phyloP scores from a whole-genome alignment of 2,113 vertebrate genomes.

The Periophthalmodon schlosseri region DNA sequence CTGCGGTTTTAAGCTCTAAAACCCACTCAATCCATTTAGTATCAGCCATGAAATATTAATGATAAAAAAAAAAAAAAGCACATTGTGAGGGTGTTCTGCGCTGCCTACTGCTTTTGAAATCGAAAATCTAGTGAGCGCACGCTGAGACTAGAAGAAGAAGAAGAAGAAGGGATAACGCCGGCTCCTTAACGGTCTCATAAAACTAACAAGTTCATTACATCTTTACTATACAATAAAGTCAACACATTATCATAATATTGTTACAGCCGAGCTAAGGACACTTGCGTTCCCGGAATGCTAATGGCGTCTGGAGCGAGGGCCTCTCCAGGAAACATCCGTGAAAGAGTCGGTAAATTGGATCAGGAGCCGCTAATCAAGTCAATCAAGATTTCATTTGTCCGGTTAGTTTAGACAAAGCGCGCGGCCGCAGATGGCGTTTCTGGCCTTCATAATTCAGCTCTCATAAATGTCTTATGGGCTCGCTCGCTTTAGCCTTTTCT shows the following conservation, averaged over 20 bases:
- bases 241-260: slow-evolving; percentile 43
- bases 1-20: slow-evolving; percentile 3
- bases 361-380: slow-evolving; percentile 82
- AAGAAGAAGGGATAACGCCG: slow-evolving; percentile 20
- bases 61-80: slow-evolving; percentile 1
- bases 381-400: slow-evolving; percentile 88
- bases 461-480: slow-evolving; percentile 76
- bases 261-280: slow-evolving; percentile 47
- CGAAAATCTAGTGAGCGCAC: not conserved
- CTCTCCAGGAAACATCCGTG: slow-evolving; percentile 74
- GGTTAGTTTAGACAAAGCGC: slow-evolving; percentile 84
- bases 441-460: slow-evolving; percentile 83
- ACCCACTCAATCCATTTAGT: not conserved
- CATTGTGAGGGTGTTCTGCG: not conserved
- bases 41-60: slow-evolving; percentile 8
- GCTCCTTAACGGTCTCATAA: slow-evolving; percentile 39
- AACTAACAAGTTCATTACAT: slow-evolving; percentile 39
- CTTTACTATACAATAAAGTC: slow-evolving; percentile 45
- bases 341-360: slow-evolving; percentile 79
- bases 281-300: slow-evolving; percentile 61
- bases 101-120: not conserved
- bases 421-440: slow-evolving; percentile 85
- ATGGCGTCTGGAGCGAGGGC: slow-evolving; percentile 68
- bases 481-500: slow-evolving; percentile 45
- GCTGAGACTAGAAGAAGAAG: not conserved